Percentiles rank a stretch among this genome's conserved stretches.
Evolutionary conservation across 2,888 invertebrate species (phyloP).

Genomic region (Clusia tigrina): DNA sequence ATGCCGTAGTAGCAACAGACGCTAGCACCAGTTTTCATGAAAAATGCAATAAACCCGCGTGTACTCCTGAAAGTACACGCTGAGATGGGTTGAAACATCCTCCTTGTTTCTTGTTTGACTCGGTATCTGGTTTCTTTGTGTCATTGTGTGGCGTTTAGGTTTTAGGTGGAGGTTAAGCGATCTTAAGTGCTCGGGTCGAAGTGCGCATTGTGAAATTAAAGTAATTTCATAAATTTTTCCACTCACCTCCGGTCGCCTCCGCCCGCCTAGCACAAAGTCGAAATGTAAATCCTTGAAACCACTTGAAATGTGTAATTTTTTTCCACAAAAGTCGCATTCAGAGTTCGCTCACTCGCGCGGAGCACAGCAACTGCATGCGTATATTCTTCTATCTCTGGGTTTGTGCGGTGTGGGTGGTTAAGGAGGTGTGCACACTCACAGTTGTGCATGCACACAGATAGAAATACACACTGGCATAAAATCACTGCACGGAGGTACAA

Average conservation of each 20-base stretch:
- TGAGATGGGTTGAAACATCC: neutral
- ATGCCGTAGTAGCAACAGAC: constrained; percentile 11
- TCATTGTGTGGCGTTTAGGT: neutral
- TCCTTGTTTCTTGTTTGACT: neutral
- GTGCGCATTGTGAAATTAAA: constrained; percentile 41
- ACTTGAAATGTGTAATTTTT: constrained; percentile 61
- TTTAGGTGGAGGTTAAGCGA: constrained; percentile 31
- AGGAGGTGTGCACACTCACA: constrained; percentile 9
- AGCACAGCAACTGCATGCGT: constrained; percentile 44
- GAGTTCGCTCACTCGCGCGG: too few species aligned
- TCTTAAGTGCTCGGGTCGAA: constrained; percentile 28
- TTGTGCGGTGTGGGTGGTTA: constrained; percentile 10
- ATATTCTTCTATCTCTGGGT: too few species aligned
- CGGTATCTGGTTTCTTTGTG: neutral
- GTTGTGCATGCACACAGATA: constrained; percentile 12
- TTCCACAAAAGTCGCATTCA: constrained; percentile 59
- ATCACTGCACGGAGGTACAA: neutral
- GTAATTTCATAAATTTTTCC: neutral
- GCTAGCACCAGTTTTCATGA: constrained; percentile 7
- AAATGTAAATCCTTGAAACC: constrained; percentile 59
- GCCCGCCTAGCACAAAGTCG: neutral
- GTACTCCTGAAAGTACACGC: neutral
- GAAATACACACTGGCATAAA: constrained; percentile 13
- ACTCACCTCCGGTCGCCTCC: neutral
- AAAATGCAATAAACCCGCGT: constrained; percentile 14